These are phyloP conservation scores for Conus ventricosus DNA, from an alignment of 1,140 invertebrate genomes.

Conservation along the genomic window DNA sequence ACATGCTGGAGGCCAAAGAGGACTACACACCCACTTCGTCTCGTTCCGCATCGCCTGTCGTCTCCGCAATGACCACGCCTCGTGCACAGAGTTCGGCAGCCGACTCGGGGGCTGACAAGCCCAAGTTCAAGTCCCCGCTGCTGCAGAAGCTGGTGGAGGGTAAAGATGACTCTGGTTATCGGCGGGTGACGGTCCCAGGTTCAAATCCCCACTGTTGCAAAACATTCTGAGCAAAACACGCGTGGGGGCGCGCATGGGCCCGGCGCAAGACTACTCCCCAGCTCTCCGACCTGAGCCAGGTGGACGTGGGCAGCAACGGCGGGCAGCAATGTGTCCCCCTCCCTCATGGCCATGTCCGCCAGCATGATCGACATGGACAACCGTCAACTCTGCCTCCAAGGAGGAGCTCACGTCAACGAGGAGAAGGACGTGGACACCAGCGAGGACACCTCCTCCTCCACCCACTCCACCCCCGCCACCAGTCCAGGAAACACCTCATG, in stretches of 20 bases:
- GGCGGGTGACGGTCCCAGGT: constrained; percentile 44
- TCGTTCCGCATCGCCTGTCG: not conserved
- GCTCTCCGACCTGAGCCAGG: constrained; percentile 41
- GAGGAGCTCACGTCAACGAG: constrained; percentile 35
- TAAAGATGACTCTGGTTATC: constrained; percentile 47
- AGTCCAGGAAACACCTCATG: not conserved
- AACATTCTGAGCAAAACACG: constrained; percentile 61
- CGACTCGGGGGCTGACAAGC: constrained; percentile 51
- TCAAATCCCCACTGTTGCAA: constrained; percentile 62
- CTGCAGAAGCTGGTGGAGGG: constrained; percentile 64
- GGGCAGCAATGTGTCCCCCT: not conserved
- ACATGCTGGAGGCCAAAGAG: not conserved
- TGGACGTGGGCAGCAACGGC: constrained; percentile 8
- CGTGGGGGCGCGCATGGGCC: constrained; percentile 46
- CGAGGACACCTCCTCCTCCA: constrained; percentile 27
- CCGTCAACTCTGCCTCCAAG: constrained; percentile 15
- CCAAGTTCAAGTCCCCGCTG: constrained; percentile 68
- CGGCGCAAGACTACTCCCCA: constrained; percentile 42
- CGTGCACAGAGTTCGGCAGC: constrained; percentile 17
- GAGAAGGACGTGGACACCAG: constrained; percentile 54
- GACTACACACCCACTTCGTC: not conserved
- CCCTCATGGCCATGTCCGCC: not conserved
- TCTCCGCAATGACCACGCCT: not conserved
- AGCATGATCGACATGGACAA: constrained; percentile 27
- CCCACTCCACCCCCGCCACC: constrained; percentile 28